Evolutionary conservation across 2,888 invertebrate species (phyloP).

Genomic region (Trissolcus japonicus): DNA sequence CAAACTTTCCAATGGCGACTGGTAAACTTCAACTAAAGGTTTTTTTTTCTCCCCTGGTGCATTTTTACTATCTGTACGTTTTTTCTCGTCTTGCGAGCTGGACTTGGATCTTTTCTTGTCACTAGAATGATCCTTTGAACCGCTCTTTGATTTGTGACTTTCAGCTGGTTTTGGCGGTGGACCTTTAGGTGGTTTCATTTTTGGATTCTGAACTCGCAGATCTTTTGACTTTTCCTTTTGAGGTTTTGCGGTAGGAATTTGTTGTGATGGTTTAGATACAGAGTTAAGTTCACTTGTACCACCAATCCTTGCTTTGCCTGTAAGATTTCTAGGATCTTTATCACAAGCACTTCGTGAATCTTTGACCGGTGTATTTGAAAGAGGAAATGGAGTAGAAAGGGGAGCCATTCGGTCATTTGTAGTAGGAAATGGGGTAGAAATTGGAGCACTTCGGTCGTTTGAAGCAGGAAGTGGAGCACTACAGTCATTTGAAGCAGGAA

Average conservation of each 20-base stretch:
- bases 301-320: constrained; percentile 40
- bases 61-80: background rate
- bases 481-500: constrained; percentile 8
- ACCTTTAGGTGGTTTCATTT: background rate
- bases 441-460: too few species aligned
- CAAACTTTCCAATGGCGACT: constrained; percentile 77
- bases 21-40: constrained; percentile 9
- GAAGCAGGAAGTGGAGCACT: too few species aligned
- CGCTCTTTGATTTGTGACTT: too few species aligned
- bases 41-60: background rate
- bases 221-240: constrained; percentile 1
- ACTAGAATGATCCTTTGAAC: background rate
- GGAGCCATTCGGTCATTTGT: too few species aligned
- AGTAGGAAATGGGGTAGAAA: too few species aligned
- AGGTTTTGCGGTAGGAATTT: constrained; percentile 11
- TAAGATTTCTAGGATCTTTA: constrained; percentile 37
- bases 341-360: constrained; percentile 23
- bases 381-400: too few species aligned
- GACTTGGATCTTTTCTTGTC: constrained; percentile 11
- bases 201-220: background rate
- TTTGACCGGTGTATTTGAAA: constrained; percentile 2
- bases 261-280: constrained; percentile 3
- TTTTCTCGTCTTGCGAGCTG: background rate
- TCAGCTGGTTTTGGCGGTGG: too few species aligned
- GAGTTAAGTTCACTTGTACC: background rate